Conservation (phyloP, 1,140 invertebrate species). For the Liolophura sinensis region DNA sequence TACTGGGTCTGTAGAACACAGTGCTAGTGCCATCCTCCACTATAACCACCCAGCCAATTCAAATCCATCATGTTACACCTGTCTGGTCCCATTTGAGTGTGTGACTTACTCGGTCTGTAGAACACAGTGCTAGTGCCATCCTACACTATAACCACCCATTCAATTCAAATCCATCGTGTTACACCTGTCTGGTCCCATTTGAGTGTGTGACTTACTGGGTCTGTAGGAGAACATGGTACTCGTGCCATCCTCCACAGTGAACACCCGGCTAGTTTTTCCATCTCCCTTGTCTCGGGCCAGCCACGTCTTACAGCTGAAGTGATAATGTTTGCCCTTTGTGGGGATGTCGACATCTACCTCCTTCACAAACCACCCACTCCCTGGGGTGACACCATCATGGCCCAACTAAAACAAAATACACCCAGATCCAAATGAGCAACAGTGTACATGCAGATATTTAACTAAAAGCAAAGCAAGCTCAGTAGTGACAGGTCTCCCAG, state of each 20-base stretch:
- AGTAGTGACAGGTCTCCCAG: too few species aligned
- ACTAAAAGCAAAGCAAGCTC: too few species aligned
- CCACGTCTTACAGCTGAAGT: constrained; percentile 54
- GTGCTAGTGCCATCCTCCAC: constrained; percentile 53
- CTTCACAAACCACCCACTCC: constrained; percentile 56
- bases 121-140: constrained; percentile 52
- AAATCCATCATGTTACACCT: too few species aligned
- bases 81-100: too few species aligned
- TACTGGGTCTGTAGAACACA: constrained; percentile 54
- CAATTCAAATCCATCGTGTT: constrained; percentile 49
- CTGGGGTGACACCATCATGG: constrained; percentile 53
- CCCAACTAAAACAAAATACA: constrained; percentile 39
- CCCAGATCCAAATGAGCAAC: too few species aligned
- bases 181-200: too few species aligned
- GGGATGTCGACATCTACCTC: constrained; percentile 54
- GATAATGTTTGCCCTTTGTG: constrained; percentile 56
- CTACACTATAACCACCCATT: constrained; percentile 43
- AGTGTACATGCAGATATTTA: too few species aligned
- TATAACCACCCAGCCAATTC: constrained; percentile 46
- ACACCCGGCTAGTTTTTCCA: constrained; percentile 47
- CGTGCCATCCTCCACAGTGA: constrained; percentile 51
- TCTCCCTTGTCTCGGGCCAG: constrained; percentile 52
- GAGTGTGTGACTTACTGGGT: constrained; percentile 40
- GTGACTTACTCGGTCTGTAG: constrained; percentile 51
- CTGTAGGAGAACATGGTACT: constrained; percentile 54